These are phyloP conservation scores for Pollenia griseotomentosa DNA, from an alignment of 2,888 invertebrate species.

Conservation along the genomic window DNA sequence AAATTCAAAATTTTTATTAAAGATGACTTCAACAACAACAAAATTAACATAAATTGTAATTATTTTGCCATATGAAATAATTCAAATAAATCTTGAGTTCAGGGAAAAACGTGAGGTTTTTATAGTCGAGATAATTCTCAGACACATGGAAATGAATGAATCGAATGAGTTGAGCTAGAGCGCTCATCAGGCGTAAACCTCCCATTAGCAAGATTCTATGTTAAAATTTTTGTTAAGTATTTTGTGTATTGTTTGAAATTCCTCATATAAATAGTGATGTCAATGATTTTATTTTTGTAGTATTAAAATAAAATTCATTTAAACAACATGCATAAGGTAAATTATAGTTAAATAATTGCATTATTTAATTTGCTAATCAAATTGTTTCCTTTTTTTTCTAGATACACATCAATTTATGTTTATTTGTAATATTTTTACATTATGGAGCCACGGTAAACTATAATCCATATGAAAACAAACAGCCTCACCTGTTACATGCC, in stretches of 20 bases:
- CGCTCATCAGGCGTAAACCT: slow-evolving; percentile 16
- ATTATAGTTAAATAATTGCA: slow-evolving; percentile 15
- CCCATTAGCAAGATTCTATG: slow-evolving; percentile 56
- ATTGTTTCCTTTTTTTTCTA: slow-evolving; percentile 14
- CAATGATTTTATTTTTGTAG: slow-evolving; percentile 48
- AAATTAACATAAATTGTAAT: slow-evolving; percentile 57
- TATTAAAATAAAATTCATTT: slow-evolving; percentile 43
- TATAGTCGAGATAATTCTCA: slow-evolving; percentile 55
- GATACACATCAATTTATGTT: slow-evolving; percentile 34
- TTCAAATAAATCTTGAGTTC: slow-evolving; percentile 54
- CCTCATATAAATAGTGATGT: slow-evolving; percentile 67
- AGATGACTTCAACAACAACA: slow-evolving; percentile 46
- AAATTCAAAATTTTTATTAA: slow-evolving; percentile 6
- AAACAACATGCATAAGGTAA: slow-evolving; percentile 63
- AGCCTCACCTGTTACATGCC: slow-evolving; percentile 26
- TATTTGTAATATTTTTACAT: slow-evolving; percentile 27
- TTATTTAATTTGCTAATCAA: not conserved
- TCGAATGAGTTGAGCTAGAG: slow-evolving; percentile 8
- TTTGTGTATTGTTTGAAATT: slow-evolving; percentile 12
- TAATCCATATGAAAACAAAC: slow-evolving; percentile 45
- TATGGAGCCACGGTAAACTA: slow-evolving; percentile 41
- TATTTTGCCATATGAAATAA: slow-evolving; percentile 69
- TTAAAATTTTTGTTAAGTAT: not conserved
- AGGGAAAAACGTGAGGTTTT: slow-evolving; percentile 73
- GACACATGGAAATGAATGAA: slow-evolving; percentile 8